These are phyloP conservation scores for Phymorhynchus buccinoides DNA, from an alignment of 1,140 invertebrate species.

Conservation along the genomic window DNA sequence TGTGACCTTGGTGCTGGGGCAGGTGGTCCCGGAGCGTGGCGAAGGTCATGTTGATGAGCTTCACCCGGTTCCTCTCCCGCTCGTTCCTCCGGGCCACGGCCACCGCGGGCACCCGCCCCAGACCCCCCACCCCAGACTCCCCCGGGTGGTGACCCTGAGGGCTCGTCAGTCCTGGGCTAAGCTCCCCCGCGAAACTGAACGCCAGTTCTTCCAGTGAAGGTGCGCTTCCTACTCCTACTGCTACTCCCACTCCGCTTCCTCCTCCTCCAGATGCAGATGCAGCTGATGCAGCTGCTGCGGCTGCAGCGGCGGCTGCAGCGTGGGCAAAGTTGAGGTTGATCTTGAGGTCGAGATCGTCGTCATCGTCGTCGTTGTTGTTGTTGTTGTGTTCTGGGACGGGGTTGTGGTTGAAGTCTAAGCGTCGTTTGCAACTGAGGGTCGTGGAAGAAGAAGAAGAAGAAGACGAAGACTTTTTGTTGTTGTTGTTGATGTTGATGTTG, in stretches of 20 bases:
- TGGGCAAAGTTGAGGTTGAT: background rate
- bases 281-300: background rate
- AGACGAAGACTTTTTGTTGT: background rate
- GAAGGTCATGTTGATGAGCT: slow-evolving; percentile 86
- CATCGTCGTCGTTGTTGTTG: too few relatives aligned
- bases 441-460: background rate
- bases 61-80: slow-evolving; percentile 92
- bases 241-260: background rate
- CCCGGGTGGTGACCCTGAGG: background rate
- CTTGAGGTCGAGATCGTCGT: slow-evolving; percentile 64
- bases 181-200: background rate
- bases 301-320: background rate
- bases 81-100: slow-evolving; percentile 93
- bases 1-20: slow-evolving; percentile 39
- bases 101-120: slow-evolving; percentile 73
- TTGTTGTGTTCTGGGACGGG: slow-evolving; percentile 48
- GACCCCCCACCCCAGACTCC: background rate
- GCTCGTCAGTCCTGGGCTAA: background rate
- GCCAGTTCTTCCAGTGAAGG: background rate
- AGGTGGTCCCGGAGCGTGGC: slow-evolving; percentile 66
- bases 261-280: background rate
- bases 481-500: too few relatives aligned
- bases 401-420: slow-evolving; percentile 62
- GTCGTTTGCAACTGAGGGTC: slow-evolving; percentile 47
- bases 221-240: background rate